Evolutionary conservation across 2,797 vertebrate species (phyloP).

Genomic region (Babyrousa celebensis): DNA sequence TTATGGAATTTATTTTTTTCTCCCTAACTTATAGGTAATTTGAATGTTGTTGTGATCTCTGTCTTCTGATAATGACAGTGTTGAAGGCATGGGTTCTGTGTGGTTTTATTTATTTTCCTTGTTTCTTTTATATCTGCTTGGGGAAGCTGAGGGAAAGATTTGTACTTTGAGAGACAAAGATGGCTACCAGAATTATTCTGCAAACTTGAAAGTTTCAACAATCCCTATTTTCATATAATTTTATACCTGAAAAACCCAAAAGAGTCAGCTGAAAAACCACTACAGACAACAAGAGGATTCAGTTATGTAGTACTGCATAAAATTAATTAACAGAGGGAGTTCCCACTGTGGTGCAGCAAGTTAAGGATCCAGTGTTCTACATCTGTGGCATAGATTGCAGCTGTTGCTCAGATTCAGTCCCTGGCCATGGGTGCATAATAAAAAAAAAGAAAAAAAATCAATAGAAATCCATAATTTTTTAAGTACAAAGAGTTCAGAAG

Average conservation of each 20-base stretch:
- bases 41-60: not conserved
- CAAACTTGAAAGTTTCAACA: not conserved
- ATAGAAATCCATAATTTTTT: conserved; percentile 26
- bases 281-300: not conserved
- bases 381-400: too few species aligned
- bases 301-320: not conserved
- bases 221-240: not conserved
- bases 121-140: conserved; percentile 7
- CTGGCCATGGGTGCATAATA: too few species aligned
- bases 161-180: not conserved
- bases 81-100: not conserved
- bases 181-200: not conserved
- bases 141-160: not conserved
- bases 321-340: not conserved
- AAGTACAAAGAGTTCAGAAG: not conserved
- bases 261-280: conserved; percentile 42
- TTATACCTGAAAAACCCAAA: conserved; percentile 1
- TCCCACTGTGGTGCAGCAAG: too few species aligned
- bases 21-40: not conserved
- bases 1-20: not conserved
- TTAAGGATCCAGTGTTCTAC: too few species aligned
- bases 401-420: too few species aligned
- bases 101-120: conserved; percentile 21
- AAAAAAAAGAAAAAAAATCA: too few species aligned
- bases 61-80: not conserved